Evolutionary conservation across 2,113 vertebrate genomes (phyloP).

Genomic region (Prunella himalayana): DNA sequence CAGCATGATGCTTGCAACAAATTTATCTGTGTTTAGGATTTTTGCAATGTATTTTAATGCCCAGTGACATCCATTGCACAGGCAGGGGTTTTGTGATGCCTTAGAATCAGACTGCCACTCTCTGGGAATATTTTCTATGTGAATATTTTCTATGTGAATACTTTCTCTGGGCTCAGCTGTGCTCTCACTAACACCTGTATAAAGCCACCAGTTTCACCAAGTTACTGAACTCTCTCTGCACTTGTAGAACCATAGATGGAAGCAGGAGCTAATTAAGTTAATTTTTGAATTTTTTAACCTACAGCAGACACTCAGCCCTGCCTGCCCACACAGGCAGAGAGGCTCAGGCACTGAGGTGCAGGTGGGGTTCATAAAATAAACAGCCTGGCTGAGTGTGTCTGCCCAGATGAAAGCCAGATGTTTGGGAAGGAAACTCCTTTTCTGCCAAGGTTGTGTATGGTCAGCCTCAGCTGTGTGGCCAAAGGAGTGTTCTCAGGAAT

Average conservation of each 20-base stretch:
- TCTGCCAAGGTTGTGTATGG: background rate
- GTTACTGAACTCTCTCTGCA: background rate
- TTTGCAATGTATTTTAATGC: background rate
- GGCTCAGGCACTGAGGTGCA: background rate
- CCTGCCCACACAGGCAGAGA: background rate
- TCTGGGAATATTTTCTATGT: background rate
- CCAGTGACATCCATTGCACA: background rate
- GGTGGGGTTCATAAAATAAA: background rate
- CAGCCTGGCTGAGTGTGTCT: background rate
- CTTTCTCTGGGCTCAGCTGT: background rate
- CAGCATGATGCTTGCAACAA: background rate
- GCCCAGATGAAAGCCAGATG: conserved; percentile 19
- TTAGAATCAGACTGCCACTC: background rate
- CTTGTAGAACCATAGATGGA: background rate
- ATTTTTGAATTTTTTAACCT: background rate
- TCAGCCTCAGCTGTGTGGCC: background rate
- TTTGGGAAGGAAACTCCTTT: conserved; percentile 1
- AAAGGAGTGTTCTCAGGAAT: background rate
- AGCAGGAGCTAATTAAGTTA: background rate
- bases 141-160: background rate
- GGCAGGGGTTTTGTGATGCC: background rate
- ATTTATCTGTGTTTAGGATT: background rate
- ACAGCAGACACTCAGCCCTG: background rate
- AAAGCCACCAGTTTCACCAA: background rate
- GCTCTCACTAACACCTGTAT: background rate